phyloP scores from a whole-genome alignment of 2,113 vertebrate species.

The Catharus fuscescens region DNA sequence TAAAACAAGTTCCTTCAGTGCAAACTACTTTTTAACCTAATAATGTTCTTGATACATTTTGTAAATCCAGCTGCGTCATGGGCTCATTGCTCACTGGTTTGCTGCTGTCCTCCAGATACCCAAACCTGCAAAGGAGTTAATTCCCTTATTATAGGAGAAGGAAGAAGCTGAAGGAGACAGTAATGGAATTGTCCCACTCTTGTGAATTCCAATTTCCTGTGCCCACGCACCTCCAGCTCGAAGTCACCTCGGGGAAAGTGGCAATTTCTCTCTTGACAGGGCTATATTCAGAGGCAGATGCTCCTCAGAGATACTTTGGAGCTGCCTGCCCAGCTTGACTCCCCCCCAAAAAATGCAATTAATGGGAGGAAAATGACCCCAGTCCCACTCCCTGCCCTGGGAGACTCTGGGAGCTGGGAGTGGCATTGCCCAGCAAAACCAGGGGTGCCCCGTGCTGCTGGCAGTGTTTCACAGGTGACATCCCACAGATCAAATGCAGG shows the following conservation, averaged over 20 bases:
- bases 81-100: constrained; percentile 10
- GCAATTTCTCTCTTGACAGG: constrained; percentile 63
- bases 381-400: neutral
- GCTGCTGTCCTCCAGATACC: neutral
- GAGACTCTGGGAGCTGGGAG: neutral
- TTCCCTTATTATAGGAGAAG: constrained; percentile 46
- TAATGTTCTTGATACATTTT: constrained; percentile 55
- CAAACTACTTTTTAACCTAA: constrained; percentile 63
- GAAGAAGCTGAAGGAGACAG: constrained; percentile 20
- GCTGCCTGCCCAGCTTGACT: neutral
- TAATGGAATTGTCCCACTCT: constrained; percentile 63
- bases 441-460: neutral
- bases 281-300: neutral
- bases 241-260: constrained; percentile 28
- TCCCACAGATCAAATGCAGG: neutral
- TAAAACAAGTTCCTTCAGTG: constrained; percentile 55
- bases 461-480: fast-evolving
- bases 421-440: neutral
- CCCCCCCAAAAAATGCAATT: neutral
- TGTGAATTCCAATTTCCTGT: constrained; percentile 46
- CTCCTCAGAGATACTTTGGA: neutral
- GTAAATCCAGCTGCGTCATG: constrained; percentile 71
- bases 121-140: constrained; percentile 31
- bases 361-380: neutral
- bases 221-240: neutral